Base-by-base conservation (phyloP, 2,797 vertebrate species). In the Acipenser ruthenus region DNA sequence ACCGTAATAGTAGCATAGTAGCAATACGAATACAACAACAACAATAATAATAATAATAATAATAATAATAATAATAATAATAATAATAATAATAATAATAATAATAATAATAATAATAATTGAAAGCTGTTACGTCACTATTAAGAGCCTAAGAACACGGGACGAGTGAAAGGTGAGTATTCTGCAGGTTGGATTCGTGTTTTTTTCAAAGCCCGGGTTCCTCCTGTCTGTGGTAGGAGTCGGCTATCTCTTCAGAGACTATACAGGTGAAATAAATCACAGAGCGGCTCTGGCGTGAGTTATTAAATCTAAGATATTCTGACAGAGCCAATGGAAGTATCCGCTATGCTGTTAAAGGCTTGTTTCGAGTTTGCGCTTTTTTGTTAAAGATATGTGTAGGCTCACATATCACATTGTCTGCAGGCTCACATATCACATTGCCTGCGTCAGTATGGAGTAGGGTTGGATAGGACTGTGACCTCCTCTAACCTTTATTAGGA, bases 401-500 rank as follows among this genome's bases (percentile, higher is more conserved):
- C 37, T 37, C 37, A 37, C 37, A 37, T 37, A 37, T 18, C 18
- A 52, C 55, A 47, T 56, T 63, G 62, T 60, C 62, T 67, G 11
- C n/a, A n/a, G n/a, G n/a, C n/a, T n/a, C n/a, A n/a, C n/a, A n/a
- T n/a, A n/a, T n/a, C n/a, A n/a, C n/a, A n/a, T 62, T 65, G 50
- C 60, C 62, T 67, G 11, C n/a, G 6, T 37, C 5, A 71, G 50
- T 48, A 59, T 37, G 62, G 68, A 49, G 18, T 64, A 67, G 52
- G 15, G 10, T 65, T 73, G 72, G 72, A 78, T 3, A 65, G 82
- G 83, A 86, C 85, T 73, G 50, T 83, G 87, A 89, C 87, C 86
- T 83, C 77, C 83, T 82, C 82, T 83, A 88, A 86, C 84, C 84
- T 82, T 79, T 79, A 80, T 89, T 87, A 89, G 61, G 80, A 89